A percentile compares a stretch with the other conserved stretches of the same genome.
These are phyloP conservation scores for Drosophila demipolita DNA, from an alignment of 2,888 invertebrate species.

Conservation along the genomic window DNA sequence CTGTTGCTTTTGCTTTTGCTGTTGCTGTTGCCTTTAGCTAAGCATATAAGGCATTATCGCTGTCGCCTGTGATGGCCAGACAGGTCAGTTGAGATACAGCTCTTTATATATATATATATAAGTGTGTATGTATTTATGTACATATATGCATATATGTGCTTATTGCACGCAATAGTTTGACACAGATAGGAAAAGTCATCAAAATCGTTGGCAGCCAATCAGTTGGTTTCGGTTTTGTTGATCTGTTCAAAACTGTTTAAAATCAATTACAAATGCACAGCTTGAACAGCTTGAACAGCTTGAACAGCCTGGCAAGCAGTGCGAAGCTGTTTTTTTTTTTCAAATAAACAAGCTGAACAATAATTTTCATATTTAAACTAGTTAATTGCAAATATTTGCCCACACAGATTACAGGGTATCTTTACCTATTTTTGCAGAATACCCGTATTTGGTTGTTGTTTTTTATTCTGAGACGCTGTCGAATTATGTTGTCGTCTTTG, in stretches of 20 bases:
- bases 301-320: conserved; percentile 4
- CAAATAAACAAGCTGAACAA: background rate
- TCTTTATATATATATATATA: conserved; percentile 25
- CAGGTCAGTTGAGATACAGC: conserved; percentile 34
- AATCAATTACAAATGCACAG: conserved; percentile 21
- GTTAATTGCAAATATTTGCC: background rate
- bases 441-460: background rate
- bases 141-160: conserved; percentile 1
- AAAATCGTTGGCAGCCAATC: conserved; percentile 12
- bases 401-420: conserved; percentile 28
- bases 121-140: background rate
- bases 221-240: background rate
- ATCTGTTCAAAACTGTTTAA: conserved; percentile 5
- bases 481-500: conserved; percentile 16
- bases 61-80: conserved; percentile 23
- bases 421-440: background rate
- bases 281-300: conserved; percentile 49
- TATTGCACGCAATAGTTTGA: conserved; percentile 38
- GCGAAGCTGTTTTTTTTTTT: no score
- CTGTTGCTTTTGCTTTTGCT: background rate
- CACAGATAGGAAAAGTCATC: conserved; percentile 51
- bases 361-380: background rate
- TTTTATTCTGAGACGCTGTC: conserved; percentile 12
- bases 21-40: conserved; percentile 41
- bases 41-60: conserved; percentile 52